phyloP scores from a whole-genome alignment of 1,140 invertebrate species.

The Pissodes strobi region DNA sequence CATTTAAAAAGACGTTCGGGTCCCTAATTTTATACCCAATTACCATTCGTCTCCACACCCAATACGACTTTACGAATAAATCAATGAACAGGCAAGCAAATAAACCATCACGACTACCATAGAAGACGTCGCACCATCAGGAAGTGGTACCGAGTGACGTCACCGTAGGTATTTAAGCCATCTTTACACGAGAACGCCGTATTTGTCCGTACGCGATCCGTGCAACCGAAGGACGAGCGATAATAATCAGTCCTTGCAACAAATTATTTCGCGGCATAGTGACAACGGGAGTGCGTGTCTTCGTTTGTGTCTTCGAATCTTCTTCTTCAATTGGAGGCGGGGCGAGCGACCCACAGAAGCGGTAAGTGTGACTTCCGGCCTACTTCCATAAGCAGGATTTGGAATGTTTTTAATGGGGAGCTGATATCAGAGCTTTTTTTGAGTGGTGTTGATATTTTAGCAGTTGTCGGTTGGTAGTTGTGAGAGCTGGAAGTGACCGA shows the following conservation, averaged over 20 bases:
- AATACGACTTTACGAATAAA: neutral
- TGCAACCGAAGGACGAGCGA: slow-evolving; percentile 4
- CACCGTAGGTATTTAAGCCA: slow-evolving; percentile 13
- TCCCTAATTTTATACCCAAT: neutral
- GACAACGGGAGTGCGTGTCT: neutral
- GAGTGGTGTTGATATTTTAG: neutral
- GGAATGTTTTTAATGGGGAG: too few species aligned
- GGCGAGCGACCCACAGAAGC: slow-evolving; percentile 8
- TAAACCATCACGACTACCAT: neutral
- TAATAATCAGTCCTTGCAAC: neutral
- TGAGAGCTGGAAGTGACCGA: neutral
- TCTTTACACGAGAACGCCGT: neutral
- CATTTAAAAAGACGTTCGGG: neutral
- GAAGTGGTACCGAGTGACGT: slow-evolving; percentile 9
- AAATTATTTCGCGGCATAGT: neutral
- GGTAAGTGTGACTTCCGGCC: slow-evolving; percentile 10
- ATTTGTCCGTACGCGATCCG: slow-evolving; percentile 7
- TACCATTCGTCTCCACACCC: neutral
- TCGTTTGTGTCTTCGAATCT: neutral
- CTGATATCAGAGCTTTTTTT: too few species aligned
- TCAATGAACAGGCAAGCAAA: neutral
- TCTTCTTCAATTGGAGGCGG: slow-evolving; percentile 6
- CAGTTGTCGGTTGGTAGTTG: neutral
- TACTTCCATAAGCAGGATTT: neutral
- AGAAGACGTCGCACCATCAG: neutral